Evolutionary conservation across 2,888 invertebrate genomes (phyloP).

Genomic region (Tuta absoluta): DNA sequence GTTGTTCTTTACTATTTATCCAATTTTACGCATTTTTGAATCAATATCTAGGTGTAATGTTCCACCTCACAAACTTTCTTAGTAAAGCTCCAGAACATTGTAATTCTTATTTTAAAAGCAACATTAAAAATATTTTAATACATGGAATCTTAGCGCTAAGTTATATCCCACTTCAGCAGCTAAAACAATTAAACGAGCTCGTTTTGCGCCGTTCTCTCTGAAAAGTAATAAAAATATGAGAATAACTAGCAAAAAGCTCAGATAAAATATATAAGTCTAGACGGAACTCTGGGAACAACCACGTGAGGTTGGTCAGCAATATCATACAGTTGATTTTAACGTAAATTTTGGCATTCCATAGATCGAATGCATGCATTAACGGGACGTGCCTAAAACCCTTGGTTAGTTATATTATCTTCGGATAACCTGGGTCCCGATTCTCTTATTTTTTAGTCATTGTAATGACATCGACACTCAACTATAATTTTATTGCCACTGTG

Average conservation of each 20-base stretch:
- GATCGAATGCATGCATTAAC: too few species aligned
- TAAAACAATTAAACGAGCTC: conserved; percentile 7
- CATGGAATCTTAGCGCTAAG: background rate
- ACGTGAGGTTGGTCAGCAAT: background rate
- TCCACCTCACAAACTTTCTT: too few species aligned
- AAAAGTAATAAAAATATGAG: conserved; percentile 7
- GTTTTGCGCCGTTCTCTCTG: background rate
- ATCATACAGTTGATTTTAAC: background rate
- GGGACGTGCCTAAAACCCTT: too few species aligned
- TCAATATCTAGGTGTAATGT: too few species aligned
- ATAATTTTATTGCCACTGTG: too few species aligned
- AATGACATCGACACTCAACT: too few species aligned
- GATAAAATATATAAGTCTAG: background rate
- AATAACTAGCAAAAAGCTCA: background rate
- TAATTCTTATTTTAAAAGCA: background rate
- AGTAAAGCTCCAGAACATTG: too few species aligned
- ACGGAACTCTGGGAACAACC: background rate
- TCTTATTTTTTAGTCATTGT: too few species aligned
- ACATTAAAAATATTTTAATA: background rate
- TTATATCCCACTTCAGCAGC: background rate
- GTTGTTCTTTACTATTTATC: too few species aligned
- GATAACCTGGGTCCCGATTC: too few species aligned
- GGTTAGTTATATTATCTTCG: too few species aligned
- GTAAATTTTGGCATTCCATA: background rate
- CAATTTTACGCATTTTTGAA: too few species aligned